Percentiles rank a stretch among this genome's conserved stretches.
Conservation (phyloP, 2,113 vertebrate genomes). For the Fregata magnificens region DNA sequence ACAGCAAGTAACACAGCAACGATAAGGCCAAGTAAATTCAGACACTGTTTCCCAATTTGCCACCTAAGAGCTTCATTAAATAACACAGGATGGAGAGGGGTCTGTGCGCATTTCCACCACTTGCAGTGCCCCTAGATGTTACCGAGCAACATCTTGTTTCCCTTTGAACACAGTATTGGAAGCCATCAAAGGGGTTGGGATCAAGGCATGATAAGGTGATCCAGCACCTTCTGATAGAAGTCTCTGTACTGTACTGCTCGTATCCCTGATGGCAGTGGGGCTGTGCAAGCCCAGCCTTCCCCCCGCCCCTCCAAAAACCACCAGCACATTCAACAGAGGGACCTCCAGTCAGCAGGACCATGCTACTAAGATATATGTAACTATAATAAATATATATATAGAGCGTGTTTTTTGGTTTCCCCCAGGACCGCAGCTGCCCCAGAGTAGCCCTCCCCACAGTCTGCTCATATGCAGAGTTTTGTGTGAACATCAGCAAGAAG, state of each 20-base stretch:
- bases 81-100: neutral
- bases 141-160: neutral
- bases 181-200: neutral
- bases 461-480: neutral
- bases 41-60: neutral
- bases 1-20: neutral
- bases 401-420: neutral
- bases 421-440: neutral
- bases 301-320: neutral
- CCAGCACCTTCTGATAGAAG: neutral
- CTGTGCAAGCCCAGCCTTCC: neutral
- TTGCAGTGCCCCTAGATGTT: neutral
- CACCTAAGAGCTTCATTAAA: neutral
- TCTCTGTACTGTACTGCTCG: neutral
- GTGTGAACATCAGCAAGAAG: neutral
- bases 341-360: neutral
- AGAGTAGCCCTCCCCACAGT: neutral
- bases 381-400: too few species aligned
- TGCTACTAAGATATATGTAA: neutral
- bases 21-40: neutral
- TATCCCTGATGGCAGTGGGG: rapidly evolving
- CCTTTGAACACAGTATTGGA: neutral
- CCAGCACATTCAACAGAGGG: neutral
- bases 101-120: neutral
- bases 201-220: neutral